Base-by-base conservation (phyloP, 2,888 invertebrate species). In the Lathronympha strigana region DNA sequence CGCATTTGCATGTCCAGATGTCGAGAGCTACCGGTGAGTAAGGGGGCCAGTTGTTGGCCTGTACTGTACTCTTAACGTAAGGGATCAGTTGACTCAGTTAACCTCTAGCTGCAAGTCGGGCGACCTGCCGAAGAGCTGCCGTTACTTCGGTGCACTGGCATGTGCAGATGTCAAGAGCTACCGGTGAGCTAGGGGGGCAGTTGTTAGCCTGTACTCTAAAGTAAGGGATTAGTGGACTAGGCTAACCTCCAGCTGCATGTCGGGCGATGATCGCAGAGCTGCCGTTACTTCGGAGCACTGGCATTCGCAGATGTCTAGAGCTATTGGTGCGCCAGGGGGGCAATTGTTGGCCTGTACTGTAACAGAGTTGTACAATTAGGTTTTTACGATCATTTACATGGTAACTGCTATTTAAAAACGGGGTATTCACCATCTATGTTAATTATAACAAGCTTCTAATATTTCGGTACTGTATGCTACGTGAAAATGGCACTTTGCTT, bases 341-440 rank as follows among this genome's bases (percentile, higher is more conserved):
- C 54, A 55, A 13, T 55, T 40, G 54, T 25, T 55, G 4, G 25
- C 9, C 0, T 40, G 15, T 17, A 40, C 54, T 55, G 40, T 13
- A 45, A 21, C 1, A 43, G 3, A 43, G 23, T n/a, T n/a, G n/a
- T n/a, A n/a, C n/a, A n/a, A n/a, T n/a, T n/a, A n/a, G n/a, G n/a
- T n/a, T n/a, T n/a, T n/a, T n/a, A n/a, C n/a, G n/a, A n/a, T n/a
- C n/a, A n/a, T n/a, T n/a, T n/a, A n/a, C n/a, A n/a, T n/a, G n/a
- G n/a, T n/a, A n/a, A n/a, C n/a, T n/a, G n/a, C n/a, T n/a, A n/a
- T n/a, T n/a, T n/a, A n/a, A n/a, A n/a, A n/a, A n/a, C n/a, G n/a
- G n/a, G n/a, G n/a, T n/a, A n/a, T n/a, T n/a, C n/a, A n/a, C n/a
- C n/a, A n/a, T n/a, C n/a, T n/a, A n/a, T n/a, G n/a, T n/a, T n/a